Evolutionary conservation across 2,797 vertebrate genomes (phyloP).

Genomic region (Leptodactylus fallax): DNA sequence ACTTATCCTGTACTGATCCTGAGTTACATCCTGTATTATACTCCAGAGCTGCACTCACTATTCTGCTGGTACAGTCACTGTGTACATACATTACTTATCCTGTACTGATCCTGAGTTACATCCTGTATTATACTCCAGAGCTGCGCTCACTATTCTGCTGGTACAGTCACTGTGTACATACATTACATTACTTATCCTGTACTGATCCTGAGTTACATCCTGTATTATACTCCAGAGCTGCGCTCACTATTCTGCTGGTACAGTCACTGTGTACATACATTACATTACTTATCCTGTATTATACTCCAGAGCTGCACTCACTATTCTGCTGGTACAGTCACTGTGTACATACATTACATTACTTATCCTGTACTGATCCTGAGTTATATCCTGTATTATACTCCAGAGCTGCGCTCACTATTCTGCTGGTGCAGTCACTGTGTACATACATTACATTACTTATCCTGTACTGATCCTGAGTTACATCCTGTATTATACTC

Average conservation of each 20-base stretch:
- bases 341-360: background rate
- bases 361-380: no score
- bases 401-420: background rate
- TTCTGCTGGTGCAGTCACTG: background rate
- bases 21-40: background rate
- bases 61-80: background rate
- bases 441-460: background rate
- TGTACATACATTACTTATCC: background rate
- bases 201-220: background rate
- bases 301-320: background rate
- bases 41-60: background rate
- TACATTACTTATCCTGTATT: background rate
- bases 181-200: no score
- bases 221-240: background rate
- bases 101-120: background rate
- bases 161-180: background rate
- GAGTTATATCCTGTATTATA: background rate
- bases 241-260: background rate
- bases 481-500: background rate
- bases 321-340: background rate
- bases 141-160: background rate
- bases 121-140: background rate
- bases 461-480: no score
- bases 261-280: constrained; percentile 1
- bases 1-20: no score